Evolutionary conservation across 2,888 invertebrate genomes (phyloP).

Genomic region (Cheilosia vulpina): DNA sequence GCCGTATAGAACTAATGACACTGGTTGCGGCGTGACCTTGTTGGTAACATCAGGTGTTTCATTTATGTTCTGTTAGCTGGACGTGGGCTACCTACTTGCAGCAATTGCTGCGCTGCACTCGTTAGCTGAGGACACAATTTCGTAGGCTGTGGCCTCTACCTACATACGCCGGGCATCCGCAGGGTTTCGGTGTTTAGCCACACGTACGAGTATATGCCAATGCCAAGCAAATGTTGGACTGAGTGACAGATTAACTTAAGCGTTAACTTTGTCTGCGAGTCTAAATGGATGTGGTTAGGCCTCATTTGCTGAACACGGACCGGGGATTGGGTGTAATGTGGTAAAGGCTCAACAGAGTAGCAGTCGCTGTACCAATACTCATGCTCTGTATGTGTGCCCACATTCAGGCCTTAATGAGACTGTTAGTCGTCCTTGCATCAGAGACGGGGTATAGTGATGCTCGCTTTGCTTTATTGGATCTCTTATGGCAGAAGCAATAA

Average conservation of each 20-base stretch:
- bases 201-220: conserved; percentile 14
- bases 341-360: conserved; percentile 26
- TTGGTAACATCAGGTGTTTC: conserved; percentile 65
- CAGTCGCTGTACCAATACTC: conserved; percentile 41
- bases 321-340: conserved; percentile 29
- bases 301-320: conserved; percentile 20
- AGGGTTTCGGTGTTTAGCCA: conserved; percentile 23
- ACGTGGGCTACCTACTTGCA: conserved; percentile 32
- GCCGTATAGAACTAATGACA: conserved; percentile 47
- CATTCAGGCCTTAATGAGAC: conserved; percentile 47
- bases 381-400: not conserved
- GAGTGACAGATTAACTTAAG: conserved; percentile 66
- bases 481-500: conserved; percentile 24
- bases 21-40: conserved; percentile 62
- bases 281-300: conserved; percentile 48
- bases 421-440: conserved; percentile 42
- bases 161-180: conserved; percentile 6
- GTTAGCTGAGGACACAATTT: conserved; percentile 31
- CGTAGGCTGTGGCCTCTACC: conserved; percentile 16
- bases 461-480: conserved; percentile 39
- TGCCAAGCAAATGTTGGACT: conserved; percentile 29
- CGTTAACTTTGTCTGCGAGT: conserved; percentile 45
- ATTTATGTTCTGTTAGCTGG: conserved; percentile 44
- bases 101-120: conserved; percentile 20
- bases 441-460: conserved; percentile 45